Evolutionary conservation across 1,140 invertebrate species (phyloP), one percentile per base, ranked within the genome.

Genomic region (Leucophenga varia): DNA sequence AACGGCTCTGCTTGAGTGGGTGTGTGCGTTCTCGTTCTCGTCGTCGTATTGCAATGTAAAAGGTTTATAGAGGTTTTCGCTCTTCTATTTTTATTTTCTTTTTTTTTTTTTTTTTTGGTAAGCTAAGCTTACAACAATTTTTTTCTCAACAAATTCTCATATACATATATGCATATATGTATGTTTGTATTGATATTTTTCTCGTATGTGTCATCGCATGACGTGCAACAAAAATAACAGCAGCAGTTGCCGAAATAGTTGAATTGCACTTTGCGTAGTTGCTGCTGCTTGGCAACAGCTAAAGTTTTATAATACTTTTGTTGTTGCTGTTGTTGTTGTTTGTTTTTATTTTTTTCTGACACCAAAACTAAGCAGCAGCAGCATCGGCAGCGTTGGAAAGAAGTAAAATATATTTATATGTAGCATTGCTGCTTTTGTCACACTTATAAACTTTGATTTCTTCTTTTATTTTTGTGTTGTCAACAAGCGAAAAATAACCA

Each of bases 241-340:
- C 53, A 53, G 32, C 7, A 34, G 16, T 3, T 34, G 32, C 32
- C 16, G 32, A 34, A 34, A 4, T 34, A 5, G 16, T 14, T 14
- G n/a, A 14, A 6, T 34, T 34, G 31, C 6, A n/a, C 6, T 34
- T 13, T 8, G 31, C 9, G 4, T 18, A 49, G 48, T 32, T 43
- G 54, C 44, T 49, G 49, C 45, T 39, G 52, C 58, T 59, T 67
- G 63, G 63, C 63, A 67, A 68, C 63, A 67, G 59, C 48, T 49
- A 68, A 67, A 67, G 68, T 63, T 63, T 67, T 67, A 63, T 67
- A 64, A 68, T 68, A 64, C 64, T 67, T 67, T 63, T 67, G 63
- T 34, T 6, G n/a, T 8, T 8, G 31, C 6, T 56, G 37, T 54
- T 47, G 47, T 49, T 50, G 46, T 44, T 49, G 18, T 36, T 42